Percentiles rank a stretch among this genome's conserved stretches.
These are phyloP conservation scores for Homalodisca vitripennis DNA, from an alignment of 1,140 invertebrate genomes.

Conservation along the genomic window DNA sequence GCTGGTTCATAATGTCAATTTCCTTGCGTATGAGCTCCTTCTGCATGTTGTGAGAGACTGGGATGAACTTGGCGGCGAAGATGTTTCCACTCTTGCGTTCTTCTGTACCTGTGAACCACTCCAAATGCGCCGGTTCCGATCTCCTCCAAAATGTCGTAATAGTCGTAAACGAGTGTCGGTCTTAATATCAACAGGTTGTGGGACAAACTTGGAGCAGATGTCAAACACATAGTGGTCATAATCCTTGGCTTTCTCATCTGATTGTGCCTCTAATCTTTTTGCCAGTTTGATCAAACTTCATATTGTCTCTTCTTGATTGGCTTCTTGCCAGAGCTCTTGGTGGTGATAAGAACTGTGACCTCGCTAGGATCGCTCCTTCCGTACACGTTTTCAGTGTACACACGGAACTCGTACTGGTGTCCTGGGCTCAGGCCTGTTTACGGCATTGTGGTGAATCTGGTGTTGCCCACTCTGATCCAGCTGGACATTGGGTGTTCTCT, in stretches of 20 bases:
- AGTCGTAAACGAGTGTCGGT: constrained; percentile 91
- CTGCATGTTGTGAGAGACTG: constrained; percentile 91
- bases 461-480: constrained; percentile 95
- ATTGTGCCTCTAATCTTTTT: constrained; percentile 88
- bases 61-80: constrained; percentile 99
- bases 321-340: constrained; percentile 79
- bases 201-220: constrained; percentile 95
- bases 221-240: constrained; percentile 98
- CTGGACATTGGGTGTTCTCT: constrained; percentile 88
- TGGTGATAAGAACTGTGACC: constrained; percentile 74
- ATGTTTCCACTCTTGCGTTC: constrained; percentile 95
- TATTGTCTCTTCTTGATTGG: constrained; percentile 73
- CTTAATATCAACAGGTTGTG: constrained; percentile 95
- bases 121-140: constrained; percentile 99
- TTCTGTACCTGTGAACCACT: constrained; percentile 94
- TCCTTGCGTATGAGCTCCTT: constrained; percentile 97
- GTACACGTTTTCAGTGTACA: constrained; percentile 96
- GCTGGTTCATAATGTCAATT: constrained; percentile 98
- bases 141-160: constrained; percentile 98
- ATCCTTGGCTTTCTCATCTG: constrained; percentile 86
- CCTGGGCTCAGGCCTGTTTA: constrained; percentile 82
- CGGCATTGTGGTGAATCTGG: constrained; percentile 88
- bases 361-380: constrained; percentile 92
- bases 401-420: constrained; percentile 95
- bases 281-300: constrained; percentile 80